Evolutionary conservation across 2,113 vertebrate species (phyloP).

Genomic region (Mustelus asterias): DNA sequence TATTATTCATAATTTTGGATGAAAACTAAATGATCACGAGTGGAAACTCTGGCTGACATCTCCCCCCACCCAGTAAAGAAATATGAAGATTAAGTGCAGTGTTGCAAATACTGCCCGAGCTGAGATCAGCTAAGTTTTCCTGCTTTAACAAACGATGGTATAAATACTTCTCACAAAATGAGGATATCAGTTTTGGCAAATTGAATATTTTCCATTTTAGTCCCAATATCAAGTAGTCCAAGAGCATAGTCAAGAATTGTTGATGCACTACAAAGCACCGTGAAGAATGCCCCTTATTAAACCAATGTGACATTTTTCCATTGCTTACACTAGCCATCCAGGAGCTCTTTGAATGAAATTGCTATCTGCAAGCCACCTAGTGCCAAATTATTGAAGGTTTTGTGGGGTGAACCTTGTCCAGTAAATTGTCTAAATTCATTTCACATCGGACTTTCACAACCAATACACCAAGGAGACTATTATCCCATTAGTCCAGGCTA

Average conservation of each 20-base stretch:
- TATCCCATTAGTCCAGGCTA: neutral
- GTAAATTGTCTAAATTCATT: neutral
- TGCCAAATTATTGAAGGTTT: neutral
- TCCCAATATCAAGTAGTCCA: neutral
- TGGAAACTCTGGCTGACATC: neutral
- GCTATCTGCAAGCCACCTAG: neutral
- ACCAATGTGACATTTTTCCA: neutral
- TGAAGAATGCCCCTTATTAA: neutral
- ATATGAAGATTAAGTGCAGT: neutral
- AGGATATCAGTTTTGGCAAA: neutral
- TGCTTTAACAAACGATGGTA: neutral
- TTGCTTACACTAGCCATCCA: neutral
- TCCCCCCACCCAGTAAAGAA: neutral
- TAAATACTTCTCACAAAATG: neutral
- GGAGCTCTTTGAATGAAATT: neutral
- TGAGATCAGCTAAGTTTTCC: slow-evolving; percentile 23
- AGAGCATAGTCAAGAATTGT: neutral
- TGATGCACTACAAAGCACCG: neutral
- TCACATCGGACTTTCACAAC: neutral
- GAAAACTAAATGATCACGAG: neutral
- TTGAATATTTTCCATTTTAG: neutral
- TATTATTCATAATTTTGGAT: neutral
- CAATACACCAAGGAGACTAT: neutral
- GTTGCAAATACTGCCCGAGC: neutral
- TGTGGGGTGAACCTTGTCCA: neutral